Evolutionary conservation across 2,113 vertebrate genomes (phyloP), one percentile per base, ranked within the genome.

Genomic region (Anoplopoma fimbria): DNA sequence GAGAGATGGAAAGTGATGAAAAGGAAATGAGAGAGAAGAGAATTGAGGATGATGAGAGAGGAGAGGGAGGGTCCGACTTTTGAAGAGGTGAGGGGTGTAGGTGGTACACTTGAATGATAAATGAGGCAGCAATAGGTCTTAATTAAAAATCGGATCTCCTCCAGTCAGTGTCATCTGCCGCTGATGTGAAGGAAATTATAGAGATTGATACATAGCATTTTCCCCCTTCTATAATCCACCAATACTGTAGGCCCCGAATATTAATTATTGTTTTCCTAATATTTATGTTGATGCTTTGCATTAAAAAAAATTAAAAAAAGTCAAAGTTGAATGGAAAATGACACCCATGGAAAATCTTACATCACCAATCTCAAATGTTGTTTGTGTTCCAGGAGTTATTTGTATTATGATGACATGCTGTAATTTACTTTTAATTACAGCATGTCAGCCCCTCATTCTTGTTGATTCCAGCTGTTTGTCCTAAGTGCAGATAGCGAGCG

Each of bases 1-100:
- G 31, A 84, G 70, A 70, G 47, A 67, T 25, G 33, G n/a, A 27
- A 38, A 36, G 74, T 61, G 70, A 91, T 90, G 90, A 89, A 89
- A 81, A 84, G 76, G 70, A 79, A 85, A 87, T 73, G 40, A 68
- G 49, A 80, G 67, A 64, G 55, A 63, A 68, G 58, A 61, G 69
- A 73, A 75, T 6, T 53, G 68, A 88, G 62, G 23, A 74, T 19
- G 15, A 55, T 38, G 40, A 13, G 8, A 73, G 69, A 75, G 64
- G 36, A 64, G 72, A 49, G 17, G 25, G 38, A 68, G 60, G 23
- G 3, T 71, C 15, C 51, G 33, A 40, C 3, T 27, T 10, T 27
- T 64, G 38, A 53, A 23, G 23, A 31, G 29, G 27, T 0, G 25
- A 27, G 57, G 14, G 9, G 68, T 27, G n/a, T n/a, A 72, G 49